Percentiles rank a stretch among this genome's conserved stretches.
Conservation (phyloP, 2,797 vertebrate species). For the Girardinus metallicus region DNA sequence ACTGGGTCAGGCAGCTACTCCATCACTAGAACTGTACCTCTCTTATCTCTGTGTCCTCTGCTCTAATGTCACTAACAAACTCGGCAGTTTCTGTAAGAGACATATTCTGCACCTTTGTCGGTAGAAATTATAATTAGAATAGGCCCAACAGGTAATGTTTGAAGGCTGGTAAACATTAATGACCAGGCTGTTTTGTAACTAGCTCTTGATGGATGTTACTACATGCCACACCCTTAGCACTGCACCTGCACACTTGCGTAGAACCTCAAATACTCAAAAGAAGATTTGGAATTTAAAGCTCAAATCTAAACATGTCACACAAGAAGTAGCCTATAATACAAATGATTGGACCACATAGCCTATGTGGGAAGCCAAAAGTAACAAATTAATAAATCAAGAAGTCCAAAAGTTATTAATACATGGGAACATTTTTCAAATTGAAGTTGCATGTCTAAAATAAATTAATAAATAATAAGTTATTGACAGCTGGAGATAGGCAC, state of each 20-base stretch:
- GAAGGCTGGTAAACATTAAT: not conserved
- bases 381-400: not conserved
- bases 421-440: not conserved
- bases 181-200: not conserved
- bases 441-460: not conserved
- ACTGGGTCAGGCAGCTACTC: not conserved
- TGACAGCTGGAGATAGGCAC: too few relatives aligned
- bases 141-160: not conserved
- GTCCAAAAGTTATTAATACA: not conserved
- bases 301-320: not conserved
- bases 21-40: not conserved
- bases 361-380: not conserved
- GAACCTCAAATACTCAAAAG: not conserved
- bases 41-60: not conserved
- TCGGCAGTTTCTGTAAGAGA: not conserved
- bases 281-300: not conserved
- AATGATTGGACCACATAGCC: not conserved
- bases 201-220: not conserved
- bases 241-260: not conserved
- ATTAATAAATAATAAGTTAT: not conserved
- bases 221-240: not conserved
- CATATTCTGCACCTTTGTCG: not conserved
- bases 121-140: not conserved
- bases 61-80: not conserved
- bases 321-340: not conserved